Evolutionary conservation across 2,888 invertebrate genomes (phyloP), one percentile per base, ranked within the genome.

Genomic region (Eupelmus urozonus): DNA sequence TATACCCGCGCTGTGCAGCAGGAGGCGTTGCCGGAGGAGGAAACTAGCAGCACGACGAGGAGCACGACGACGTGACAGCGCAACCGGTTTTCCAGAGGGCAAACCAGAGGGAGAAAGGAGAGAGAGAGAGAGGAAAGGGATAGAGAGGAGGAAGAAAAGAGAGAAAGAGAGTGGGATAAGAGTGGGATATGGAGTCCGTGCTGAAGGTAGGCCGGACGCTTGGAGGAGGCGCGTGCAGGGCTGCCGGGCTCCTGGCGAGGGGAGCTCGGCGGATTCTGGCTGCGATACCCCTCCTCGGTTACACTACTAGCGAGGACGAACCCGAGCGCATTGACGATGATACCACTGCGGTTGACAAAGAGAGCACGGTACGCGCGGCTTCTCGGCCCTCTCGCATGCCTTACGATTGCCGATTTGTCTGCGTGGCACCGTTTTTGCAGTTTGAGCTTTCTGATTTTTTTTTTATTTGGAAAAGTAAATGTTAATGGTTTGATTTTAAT

Each of bases 151-250:
- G 1, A 34, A 4, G 34, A 34, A 16, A 34, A 34, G 27, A 2
- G n/a, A 45, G 45, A 3, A 16, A 53, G 27, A 57, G 59, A 29
- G 70, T 49, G 49, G 13, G 20, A 66, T n/a, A 23, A 60, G 51
- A 27, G 45, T n/a, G 23, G 29, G 34, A 45, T n/a, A 89, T 89
- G 89, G 89, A 89, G 82, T 86, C 88, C 53, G 83, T 89, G 82
- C 83, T 86, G 82, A 88, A 84, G 82, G 87, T 86, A 79, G 87
- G 89, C 70, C 88, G 88, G 83, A 85, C 84, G 80, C 83, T 89
- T 78, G 82, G 87, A 81, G 85, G 82, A 77, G 88, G 88, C 77
- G 85, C 88, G 67, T 89, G 81, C 83, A 85, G 87, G 72, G 87
- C 86, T 59, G 88, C 87, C 53, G 85, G 88, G 78, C 85, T 85